Evolutionary conservation across 2,888 invertebrate species (phyloP), one percentile per base, ranked within the genome.

Genomic region (Troides aeacus): DNA sequence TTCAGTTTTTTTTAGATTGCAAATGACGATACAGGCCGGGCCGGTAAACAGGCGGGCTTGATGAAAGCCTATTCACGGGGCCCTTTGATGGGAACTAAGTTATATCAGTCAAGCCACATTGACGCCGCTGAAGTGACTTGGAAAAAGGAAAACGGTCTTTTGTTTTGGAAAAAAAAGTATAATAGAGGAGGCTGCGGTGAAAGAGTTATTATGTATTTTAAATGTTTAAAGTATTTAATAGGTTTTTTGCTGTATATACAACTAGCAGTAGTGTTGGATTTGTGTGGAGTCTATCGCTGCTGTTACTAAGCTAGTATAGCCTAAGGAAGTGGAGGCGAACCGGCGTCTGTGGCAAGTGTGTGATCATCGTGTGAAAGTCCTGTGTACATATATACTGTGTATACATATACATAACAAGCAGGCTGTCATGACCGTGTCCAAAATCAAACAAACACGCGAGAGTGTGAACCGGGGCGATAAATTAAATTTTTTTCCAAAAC

Each of bases 401-500:
- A 30, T 4, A 3, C 5, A 30, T 30, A 21, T 21, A 21, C 1
- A 30, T 30, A 30, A 3, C 30, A 3, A 30, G 30, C 30, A 3
- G 30, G 39, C 39, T 39, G 1, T 39, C 39, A 10, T 10, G 8
- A 10, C 8, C 39, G 39, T 39, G 39, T 39, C 39, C 7, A 10
- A 8, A 39, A 39, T 7, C 39, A 30, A 30, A 62, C 65, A 62
- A 46, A 50, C 62, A 57, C 23, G 62, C 58, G 46, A 42, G 57
- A 58, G 65, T 58, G 59, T 62, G 57, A 30, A 62, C 21, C 57
- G 39, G 59, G 23, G 62, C 58, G 62, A 66, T 70, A 70, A 70
- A 70, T 70, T 59, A 70, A 58, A 59, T 69, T 70, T 69, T 69
- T 69, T 69, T 65, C 60, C 39, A 56, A 66, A 23, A 62, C 58